Evolutionary conservation across 1,140 invertebrate species (phyloP), one percentile per base, ranked within the genome.

Genomic region (Paralvinella palmiformis): DNA sequence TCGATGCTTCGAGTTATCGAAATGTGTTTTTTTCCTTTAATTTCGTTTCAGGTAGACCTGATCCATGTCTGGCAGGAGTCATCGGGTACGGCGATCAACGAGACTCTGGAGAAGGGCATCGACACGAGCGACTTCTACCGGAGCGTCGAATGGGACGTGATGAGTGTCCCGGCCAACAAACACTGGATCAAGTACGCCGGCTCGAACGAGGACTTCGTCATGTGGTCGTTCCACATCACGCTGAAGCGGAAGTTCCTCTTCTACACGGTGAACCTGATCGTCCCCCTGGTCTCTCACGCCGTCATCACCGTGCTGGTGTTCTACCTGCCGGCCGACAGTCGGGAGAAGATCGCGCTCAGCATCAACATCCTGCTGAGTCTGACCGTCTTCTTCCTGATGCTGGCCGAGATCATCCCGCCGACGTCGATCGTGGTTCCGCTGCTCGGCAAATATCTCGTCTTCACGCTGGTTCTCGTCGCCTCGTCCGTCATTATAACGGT

Each of bases 331-430:
- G 97, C 94, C 24, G 95, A 98, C 83, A 95, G 92, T 78, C 94
- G 93, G 64, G 96, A 98, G 84, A 97, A 98, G 86, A 94, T 98
- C 71, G 96, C 95, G 53, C 85, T 99, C 65, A 97, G 94, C 63
- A 99, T 99, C 79, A 98, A 95, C 45, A 98, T 99, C 83, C 87
- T 99, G 70, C 95, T 99, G 83, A 97, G 94, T 81, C 89, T 99
- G 71, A 96, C 97, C 83, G 96, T 99, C 85, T 99, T 99, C 86
- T 99, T 99, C 84, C 85, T 99, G 33, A 85, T 99, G 78, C 89
- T 99, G 57, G 94, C 96, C 57, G 94, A 96, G 83, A 96, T 98
- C 71, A 98, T 99, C 73, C 96, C 97, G 15, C 96, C 97, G 6
- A 99, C 96, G 32, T 97, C 94, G 20, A 83, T 98, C 66, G 95